phyloP scores from a whole-genome alignment of 2,888 invertebrate genomes.

The Homarus gammarus region DNA sequence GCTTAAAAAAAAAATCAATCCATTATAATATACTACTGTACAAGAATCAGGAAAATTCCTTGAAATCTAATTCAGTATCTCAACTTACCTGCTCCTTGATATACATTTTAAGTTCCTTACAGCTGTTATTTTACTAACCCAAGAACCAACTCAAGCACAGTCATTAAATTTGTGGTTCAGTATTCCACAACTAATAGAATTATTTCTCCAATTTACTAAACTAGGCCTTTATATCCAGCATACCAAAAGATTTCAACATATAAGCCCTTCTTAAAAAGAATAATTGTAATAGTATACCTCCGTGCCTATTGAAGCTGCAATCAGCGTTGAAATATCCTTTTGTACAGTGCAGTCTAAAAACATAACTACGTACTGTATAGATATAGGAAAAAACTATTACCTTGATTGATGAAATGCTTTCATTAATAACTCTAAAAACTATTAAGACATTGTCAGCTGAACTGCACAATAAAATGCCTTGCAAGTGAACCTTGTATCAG shows the following conservation, averaged over 20 bases:
- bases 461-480: background rate
- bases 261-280: background rate
- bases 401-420: background rate
- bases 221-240: background rate
- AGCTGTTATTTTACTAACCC: too few relatives aligned
- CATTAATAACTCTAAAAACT: background rate
- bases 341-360: background rate
- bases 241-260: background rate
- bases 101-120: too few relatives aligned
- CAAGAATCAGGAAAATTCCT: too few relatives aligned
- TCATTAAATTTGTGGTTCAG: too few relatives aligned
- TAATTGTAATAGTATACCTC: background rate
- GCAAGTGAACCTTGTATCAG: background rate
- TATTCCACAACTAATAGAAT: too few relatives aligned
- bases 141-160: too few relatives aligned
- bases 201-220: background rate
- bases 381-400: background rate
- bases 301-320: background rate
- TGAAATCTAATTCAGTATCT: too few relatives aligned
- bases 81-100: too few relatives aligned
- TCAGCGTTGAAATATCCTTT: background rate
- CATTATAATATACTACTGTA: too few relatives aligned
- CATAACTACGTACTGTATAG: background rate
- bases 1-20: too few relatives aligned
- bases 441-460: background rate